Percentiles rank a stretch among this genome's conserved stretches.
phyloP scores from a whole-genome alignment of 2,888 invertebrate species.

The Hemistola chrysoprasaria region DNA sequence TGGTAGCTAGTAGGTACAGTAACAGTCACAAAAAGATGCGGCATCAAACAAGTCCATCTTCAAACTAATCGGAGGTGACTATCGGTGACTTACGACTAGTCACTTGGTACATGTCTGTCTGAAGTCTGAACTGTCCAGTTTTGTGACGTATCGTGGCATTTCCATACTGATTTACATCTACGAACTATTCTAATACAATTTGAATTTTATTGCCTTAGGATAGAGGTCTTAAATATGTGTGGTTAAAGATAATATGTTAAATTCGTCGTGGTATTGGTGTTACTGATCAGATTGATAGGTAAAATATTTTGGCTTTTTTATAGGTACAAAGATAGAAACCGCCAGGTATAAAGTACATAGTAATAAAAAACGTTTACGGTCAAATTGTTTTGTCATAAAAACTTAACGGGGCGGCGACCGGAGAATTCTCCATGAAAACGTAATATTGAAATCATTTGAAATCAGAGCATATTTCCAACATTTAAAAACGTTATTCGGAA shows the following conservation, averaged over 20 bases:
- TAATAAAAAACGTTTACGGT: too few species aligned
- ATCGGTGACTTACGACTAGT: constrained; percentile 15
- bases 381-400: too few species aligned
- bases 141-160: constrained; percentile 14
- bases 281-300: constrained; percentile 15
- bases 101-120: too few species aligned
- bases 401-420: too few species aligned
- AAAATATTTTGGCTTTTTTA: constrained; percentile 10
- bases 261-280: constrained; percentile 8
- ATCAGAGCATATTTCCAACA: too few species aligned
- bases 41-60: constrained; percentile 4
- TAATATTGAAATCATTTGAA: too few species aligned
- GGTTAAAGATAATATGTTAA: background rate
- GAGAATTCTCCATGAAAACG: too few species aligned
- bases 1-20: too few species aligned
- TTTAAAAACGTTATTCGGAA: too few species aligned
- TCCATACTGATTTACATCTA: constrained; percentile 1
- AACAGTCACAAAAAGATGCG: background rate
- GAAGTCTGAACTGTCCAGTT: constrained; percentile 23
- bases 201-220: background rate
- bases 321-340: background rate
- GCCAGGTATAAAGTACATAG: too few species aligned
- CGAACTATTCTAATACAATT: background rate
- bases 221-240: constrained; percentile 1
- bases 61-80: constrained; percentile 18